These are phyloP conservation scores for Lagopus leucura DNA, from an alignment of 2,113 vertebrate species.

Conservation along the genomic window DNA sequence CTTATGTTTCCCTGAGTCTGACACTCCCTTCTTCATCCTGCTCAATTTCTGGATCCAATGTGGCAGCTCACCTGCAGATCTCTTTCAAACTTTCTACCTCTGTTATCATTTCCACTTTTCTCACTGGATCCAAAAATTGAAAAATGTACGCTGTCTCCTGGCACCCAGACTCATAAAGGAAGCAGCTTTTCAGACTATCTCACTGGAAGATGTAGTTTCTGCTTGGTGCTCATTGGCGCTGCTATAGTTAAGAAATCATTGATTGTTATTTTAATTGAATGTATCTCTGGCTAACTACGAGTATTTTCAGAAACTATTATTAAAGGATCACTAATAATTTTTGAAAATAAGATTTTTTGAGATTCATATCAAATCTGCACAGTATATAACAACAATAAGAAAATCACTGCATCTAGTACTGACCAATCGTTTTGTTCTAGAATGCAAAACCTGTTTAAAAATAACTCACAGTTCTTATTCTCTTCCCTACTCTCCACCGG, in stretches of 20 bases:
- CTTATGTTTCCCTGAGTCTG: not conserved
- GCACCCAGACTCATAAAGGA: not conserved
- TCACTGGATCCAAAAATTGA: not conserved
- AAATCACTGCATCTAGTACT: not conserved
- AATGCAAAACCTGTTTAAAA: not conserved
- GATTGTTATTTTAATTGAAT: not conserved
- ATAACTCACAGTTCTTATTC: not conserved
- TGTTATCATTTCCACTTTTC: not conserved
- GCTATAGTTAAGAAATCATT: not conserved
- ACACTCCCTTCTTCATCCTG: not conserved
- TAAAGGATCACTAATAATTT: not conserved
- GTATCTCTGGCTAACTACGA: not conserved
- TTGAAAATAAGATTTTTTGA: slow-evolving; percentile 2
- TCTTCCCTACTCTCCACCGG: not conserved
- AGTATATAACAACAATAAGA: not conserved
- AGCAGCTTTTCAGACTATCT: not conserved
- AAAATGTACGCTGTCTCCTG: not conserved
- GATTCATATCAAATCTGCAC: not conserved
- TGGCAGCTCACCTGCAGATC: not conserved
- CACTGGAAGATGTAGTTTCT: not conserved
- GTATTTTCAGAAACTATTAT: not conserved
- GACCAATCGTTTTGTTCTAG: not conserved
- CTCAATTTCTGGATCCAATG: not conserved
- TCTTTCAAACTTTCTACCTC: not conserved
- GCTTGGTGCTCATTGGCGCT: not conserved